Evolutionary conservation across 2,888 invertebrate genomes (phyloP), one percentile per base, ranked within the genome.

Genomic region (Cynaeus angustus): DNA sequence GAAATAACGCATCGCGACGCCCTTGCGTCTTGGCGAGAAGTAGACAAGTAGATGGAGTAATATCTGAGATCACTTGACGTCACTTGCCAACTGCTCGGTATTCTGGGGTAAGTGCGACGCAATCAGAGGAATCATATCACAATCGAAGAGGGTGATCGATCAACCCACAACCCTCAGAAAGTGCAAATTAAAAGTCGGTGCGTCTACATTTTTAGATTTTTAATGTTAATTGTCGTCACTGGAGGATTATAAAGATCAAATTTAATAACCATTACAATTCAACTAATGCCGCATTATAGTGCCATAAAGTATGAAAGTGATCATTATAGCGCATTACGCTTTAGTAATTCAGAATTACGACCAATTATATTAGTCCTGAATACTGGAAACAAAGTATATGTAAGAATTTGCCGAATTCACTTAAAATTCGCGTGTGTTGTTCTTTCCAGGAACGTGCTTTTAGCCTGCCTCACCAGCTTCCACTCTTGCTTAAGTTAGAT

Each of bases 31-130:
- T 67, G 66, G 46, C 10, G 55, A 43, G 61, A 37, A 56, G 61
- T 56, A 55, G 66, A 61, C 61, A 61, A 61, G 66, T 56, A 58
- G 69, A 68, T 58, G 58, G 65, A 52, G 74, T 73, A 82, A 81
- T 82, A 81, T 82, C 81, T 80, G 78, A 80, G 82, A 79, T 82
- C 84, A 83, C 85, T 85, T 77, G 76, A 85, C 81, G 85, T 85
- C 85, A 85, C 81, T 83, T 83, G 83, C 85, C 82, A 76, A 78
- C 76, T 72, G 76, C 75, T 81, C 78, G 72, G 80, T 80, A 82
- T 82, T 82, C 83, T 66, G 71, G 55, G 65, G 70, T 73, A 72
- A 76, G 77, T 76, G 74, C 75, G 74, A 78, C 73, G 74, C 77
- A 76, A 77, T 75, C 77, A 76, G 75, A 74, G 76, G 76, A 77